These are phyloP conservation scores for Dugesia japonica DNA, from an alignment of 2,888 invertebrate species.

Conservation along the genomic window DNA sequence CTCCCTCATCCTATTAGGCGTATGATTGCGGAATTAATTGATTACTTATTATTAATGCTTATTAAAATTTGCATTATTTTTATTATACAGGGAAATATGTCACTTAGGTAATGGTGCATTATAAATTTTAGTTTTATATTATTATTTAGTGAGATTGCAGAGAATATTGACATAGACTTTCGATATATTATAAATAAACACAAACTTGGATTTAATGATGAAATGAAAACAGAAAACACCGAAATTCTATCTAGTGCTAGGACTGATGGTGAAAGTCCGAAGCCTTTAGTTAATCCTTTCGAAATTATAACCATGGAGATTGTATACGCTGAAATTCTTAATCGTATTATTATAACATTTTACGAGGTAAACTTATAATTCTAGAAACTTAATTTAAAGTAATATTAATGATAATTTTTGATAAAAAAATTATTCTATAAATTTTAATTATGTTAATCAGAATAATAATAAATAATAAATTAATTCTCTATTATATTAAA, in stretches of 20 bases:
- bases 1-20: slow-evolving; percentile 25
- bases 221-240: neutral
- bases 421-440: too few relatives aligned
- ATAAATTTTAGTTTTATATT: too few relatives aligned
- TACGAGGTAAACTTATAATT: slow-evolving; percentile 44
- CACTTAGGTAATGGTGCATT: slow-evolving; percentile 1
- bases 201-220: neutral
- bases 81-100: slow-evolving; percentile 10
- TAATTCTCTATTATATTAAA: too few relatives aligned
- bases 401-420: too few relatives aligned
- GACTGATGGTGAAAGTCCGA: neutral
- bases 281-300: neutral
- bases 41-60: slow-evolving; percentile 24
- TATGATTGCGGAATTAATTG: slow-evolving; percentile 26
- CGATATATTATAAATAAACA: slow-evolving; percentile 20
- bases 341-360: slow-evolving; percentile 43
- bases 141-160: slow-evolving; percentile 11
- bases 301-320: slow-evolving; percentile 58
- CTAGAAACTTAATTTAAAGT: too few relatives aligned
- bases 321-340: slow-evolving; percentile 43
- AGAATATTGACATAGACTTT: slow-evolving; percentile 30
- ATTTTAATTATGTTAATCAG: too few relatives aligned
- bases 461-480: too few relatives aligned
- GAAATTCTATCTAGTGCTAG: neutral
- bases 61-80: slow-evolving; percentile 21